phyloP scores from a whole-genome alignment of 2,888 invertebrate genomes.

The Diogma glabrata region DNA sequence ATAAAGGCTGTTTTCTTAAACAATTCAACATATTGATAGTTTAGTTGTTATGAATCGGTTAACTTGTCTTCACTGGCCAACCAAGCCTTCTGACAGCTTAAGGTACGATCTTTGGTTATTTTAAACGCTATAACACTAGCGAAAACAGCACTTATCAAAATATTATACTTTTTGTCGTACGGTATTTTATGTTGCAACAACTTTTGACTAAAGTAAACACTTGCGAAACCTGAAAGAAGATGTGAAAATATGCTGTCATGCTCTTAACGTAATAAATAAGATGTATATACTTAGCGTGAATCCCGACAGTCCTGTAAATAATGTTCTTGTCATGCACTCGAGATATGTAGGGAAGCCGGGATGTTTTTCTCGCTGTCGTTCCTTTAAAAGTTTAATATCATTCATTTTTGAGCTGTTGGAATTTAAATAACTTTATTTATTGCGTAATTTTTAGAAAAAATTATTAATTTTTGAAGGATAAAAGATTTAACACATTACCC shows the following conservation, averaged over 20 bases:
- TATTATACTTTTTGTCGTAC: constrained; percentile 31
- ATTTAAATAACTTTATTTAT: no score
- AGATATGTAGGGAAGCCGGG: constrained; percentile 38
- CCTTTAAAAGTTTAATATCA: constrained; percentile 34
- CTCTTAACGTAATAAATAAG: neutral
- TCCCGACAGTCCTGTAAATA: constrained; percentile 36
- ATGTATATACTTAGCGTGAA: constrained; percentile 33
- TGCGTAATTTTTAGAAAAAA: no score
- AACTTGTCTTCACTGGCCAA: constrained; percentile 21
- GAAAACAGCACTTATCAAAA: constrained; percentile 31
- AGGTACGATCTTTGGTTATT: constrained; percentile 32
- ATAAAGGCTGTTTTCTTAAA: no score
- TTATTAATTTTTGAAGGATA: no score
- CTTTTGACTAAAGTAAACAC: constrained; percentile 36
- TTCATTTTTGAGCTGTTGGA: no score
- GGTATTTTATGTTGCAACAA: constrained; percentile 29
- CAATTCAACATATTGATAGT: no score
- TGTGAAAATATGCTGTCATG: neutral
- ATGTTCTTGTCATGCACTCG: constrained; percentile 38
- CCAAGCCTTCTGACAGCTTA: constrained; percentile 38
- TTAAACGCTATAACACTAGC: constrained; percentile 32
- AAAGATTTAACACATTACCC: no score
- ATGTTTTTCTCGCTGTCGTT: constrained; percentile 35
- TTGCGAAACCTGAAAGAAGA: constrained; percentile 32
- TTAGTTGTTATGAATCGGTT: neutral